These are phyloP conservation scores for Drosophila ezoana DNA, from an alignment of 2,888 invertebrate genomes.

Conservation along the genomic window DNA sequence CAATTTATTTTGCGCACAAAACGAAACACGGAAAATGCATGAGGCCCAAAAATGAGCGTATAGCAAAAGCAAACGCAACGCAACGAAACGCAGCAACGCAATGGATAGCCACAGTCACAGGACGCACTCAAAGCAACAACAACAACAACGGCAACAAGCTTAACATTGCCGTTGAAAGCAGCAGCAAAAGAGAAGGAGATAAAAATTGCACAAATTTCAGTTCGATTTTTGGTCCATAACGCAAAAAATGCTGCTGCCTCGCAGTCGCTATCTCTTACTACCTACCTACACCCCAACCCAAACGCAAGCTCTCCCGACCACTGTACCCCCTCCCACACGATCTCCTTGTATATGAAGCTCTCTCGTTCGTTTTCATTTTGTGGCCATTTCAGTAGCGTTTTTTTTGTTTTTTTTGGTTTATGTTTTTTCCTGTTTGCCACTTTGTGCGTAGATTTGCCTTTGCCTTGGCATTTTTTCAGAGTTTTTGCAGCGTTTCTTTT, in stretches of 20 bases:
- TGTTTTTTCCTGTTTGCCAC: conserved; percentile 55
- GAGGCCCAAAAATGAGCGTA: conserved; percentile 57
- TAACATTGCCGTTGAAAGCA: conserved; percentile 14
- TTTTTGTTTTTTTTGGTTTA: conserved; percentile 14
- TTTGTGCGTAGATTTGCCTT: conserved; percentile 74
- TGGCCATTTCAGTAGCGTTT: conserved; percentile 26
- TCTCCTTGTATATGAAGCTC: neutral
- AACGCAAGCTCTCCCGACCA: neutral
- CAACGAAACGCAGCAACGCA: conserved; percentile 26
- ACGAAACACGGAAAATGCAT: conserved; percentile 81
- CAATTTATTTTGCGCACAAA: conserved; percentile 81
- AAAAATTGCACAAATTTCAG: conserved; percentile 65
- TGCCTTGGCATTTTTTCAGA: conserved; percentile 36
- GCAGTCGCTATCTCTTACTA: conserved; percentile 38
- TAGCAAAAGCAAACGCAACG: conserved; percentile 27
- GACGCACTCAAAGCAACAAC: conserved; percentile 16
- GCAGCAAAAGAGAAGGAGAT: conserved; percentile 14
- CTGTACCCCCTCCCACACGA: neutral
- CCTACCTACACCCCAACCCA: neutral
- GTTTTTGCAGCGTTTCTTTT: conserved; percentile 34
- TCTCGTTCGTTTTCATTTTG: conserved; percentile 30
- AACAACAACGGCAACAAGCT: conserved; percentile 17
- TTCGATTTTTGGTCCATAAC: conserved; percentile 75
- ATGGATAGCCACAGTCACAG: conserved; percentile 47
- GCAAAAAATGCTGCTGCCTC: conserved; percentile 53